Base-by-base conservation (phyloP, 1,140 invertebrate genomes). In the Anastrepha ludens region DNA sequence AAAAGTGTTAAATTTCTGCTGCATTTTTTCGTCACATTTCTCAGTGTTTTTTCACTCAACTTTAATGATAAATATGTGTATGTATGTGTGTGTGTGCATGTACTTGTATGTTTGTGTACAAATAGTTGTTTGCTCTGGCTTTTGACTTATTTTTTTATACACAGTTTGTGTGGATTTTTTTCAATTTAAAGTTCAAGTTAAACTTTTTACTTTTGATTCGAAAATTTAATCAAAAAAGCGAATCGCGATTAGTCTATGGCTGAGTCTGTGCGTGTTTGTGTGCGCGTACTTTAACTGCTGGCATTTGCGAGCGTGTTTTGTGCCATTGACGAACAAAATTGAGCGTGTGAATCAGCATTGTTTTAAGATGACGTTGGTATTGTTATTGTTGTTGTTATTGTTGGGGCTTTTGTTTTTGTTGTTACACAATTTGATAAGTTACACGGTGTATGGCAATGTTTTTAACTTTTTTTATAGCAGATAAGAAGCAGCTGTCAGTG, bases 311-410 rank as follows among this genome's bases (percentile, higher is more conserved):
- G 74, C 47, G n/a, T 81, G 74, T 47, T 29, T 3, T 74, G 7
- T n/a, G 70, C 9, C 11, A 39, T 44, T 70, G 50, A 74, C 13
- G 70, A 15, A 44, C 41, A 74, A 74, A 74, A 15, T 81, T 55
- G 74, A 81, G 74, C 74, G 74, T 81, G 74, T 55, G 74, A 81
- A 81, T 81, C 74, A 81, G 47, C 47, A 55, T 55, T 58, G 47
- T 81, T 81, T 50, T 50, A 20, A 50, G 47, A 15, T 81, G 47
- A 81, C 50, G 44, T 29, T 55, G 74, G 17, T 29, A 8, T 58
- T 81, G n/a, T 58, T 7, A 39, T 29, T 67, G 8, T 20, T 55
- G n/a, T 81, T 58, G 17, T 50, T 81, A 62, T 17, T 62, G 60
- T 55, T 55, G 11, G n/a, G 5, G 15, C 15, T 50, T 50, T 55